Evolutionary conservation across 1,140 invertebrate genomes (phyloP).

Genomic region (Harpegnathos saltator): DNA sequence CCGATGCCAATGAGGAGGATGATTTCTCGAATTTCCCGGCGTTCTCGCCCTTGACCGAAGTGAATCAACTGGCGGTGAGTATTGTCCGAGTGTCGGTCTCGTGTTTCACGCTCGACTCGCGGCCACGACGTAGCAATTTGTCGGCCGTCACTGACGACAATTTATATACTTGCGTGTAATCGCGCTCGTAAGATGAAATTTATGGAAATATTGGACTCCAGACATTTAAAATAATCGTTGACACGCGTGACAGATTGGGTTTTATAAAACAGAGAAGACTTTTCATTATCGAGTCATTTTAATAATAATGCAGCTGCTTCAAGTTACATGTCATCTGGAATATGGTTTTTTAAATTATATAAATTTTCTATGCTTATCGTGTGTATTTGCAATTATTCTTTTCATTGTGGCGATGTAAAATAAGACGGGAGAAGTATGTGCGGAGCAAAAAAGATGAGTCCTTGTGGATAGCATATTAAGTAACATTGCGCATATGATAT

Average conservation of each 20-base stretch:
- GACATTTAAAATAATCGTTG: not conserved
- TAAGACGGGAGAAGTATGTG: not conserved
- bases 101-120: not conserved
- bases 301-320: not conserved
- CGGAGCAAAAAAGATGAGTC: not conserved
- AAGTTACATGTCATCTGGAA: not conserved
- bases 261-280: not conserved
- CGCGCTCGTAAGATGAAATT: not conserved
- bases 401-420: not conserved
- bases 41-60: conserved; percentile 67
- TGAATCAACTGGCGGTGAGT: conserved; percentile 62
- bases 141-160: conserved; percentile 20
- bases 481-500: not conserved
- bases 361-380: not conserved
- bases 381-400: not conserved
- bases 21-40: conserved; percentile 69
- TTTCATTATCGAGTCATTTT: not conserved
- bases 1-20: conserved; percentile 68
- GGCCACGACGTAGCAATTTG: not conserved
- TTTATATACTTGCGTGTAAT: not conserved
- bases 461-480: not conserved
- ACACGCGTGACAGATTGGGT: too few relatives aligned
- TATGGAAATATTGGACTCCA: too few relatives aligned
- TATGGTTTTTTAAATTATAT: not conserved
- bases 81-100: not conserved